Evolutionary conservation across 92 coral and sea anemone genomes (phyloP), one percentile per base, ranked within the genome.

Genomic region (Pocillopora meandrina): DNA sequence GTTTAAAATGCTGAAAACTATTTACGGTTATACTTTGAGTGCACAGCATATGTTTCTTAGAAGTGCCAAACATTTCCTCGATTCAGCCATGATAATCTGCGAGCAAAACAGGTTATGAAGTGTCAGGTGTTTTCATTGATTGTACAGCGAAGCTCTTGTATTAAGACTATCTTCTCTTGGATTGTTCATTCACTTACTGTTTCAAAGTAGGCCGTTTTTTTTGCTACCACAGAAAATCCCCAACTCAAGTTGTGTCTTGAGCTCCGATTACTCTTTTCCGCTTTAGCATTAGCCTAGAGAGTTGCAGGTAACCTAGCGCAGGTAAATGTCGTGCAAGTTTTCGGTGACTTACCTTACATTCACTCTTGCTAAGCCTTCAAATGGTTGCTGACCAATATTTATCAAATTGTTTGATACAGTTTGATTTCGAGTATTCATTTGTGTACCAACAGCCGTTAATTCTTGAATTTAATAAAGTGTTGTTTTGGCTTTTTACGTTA

Each of bases 91-190:
- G 57, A 59, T 12, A 59, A 16, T 16, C 18, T 7, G 62, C 18
- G 18, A 12, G 18, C 62, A 12, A 16, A 12, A 59, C 20, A 58
- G 62, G 52, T 15, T 23, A 47, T 20, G 52, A 15, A 66, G n/a
- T 68, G 75, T 80, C 84, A 80, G 84, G 84, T 80, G 84, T 57
- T 79, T 79, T 79, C 52, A 42, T 47, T 79, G 83, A 73, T 65
- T 79, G 74, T 36, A 17, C 31, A 80, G 76, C 55, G 21, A 56
- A 55, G 64, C 67, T 47, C 69, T 60, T 80, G 65, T 66, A 67
- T 68, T 80, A 42, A 20, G 65, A 65, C 62, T 23, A 8, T 63
- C 72, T 31, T 62, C 16, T 14, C 14, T 65, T 20, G n/a, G 21
- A 18, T 56, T 8, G 12, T 80, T 76, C 68, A 33, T 23, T 10